A percentile compares a stretch with the other conserved stretches of the same genome.
Evolutionary conservation across 2,113 vertebrate genomes (phyloP).

Genomic region (Limnothrissa miodon): DNA sequence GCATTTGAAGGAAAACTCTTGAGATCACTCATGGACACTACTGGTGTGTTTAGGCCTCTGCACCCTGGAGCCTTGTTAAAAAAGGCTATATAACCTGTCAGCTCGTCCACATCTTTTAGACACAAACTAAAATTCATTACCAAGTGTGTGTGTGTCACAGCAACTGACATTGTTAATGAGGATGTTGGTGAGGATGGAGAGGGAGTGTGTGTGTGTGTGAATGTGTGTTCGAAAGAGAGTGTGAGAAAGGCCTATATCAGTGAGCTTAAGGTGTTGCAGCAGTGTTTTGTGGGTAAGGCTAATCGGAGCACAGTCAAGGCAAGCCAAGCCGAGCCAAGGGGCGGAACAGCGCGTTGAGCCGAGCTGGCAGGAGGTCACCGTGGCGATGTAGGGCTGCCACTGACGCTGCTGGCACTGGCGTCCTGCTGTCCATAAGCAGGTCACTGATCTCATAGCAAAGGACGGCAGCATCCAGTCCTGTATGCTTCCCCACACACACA

Average conservation of each 20-base stretch:
- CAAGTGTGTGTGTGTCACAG: neutral
- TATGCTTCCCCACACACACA: neutral
- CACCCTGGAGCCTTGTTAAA: neutral
- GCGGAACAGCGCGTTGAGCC: neutral
- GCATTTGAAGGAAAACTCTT: too few relatives aligned
- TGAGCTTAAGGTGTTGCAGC: constrained; percentile 4
- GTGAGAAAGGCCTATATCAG: constrained; percentile 31
- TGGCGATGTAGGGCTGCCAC: neutral
- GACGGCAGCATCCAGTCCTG: constrained; percentile 35
- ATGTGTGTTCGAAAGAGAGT: constrained; percentile 39
- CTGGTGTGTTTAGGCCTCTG: neutral
- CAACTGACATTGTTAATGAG: neutral
- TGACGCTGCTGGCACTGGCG: neutral
- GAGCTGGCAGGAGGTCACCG: neutral
- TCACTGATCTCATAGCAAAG: constrained; percentile 51
- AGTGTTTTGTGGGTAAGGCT: constrained; percentile 4
- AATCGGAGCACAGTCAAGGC: neutral
- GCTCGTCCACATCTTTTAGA: neutral
- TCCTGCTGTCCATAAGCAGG: constrained; percentile 35
- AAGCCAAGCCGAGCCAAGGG: neutral
- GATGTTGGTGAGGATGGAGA: neutral
- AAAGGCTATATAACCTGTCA: neutral
- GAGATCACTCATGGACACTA: neutral
- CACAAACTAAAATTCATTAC: neutral
- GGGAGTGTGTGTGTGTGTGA: neutral